These are phyloP conservation scores for Tribolium madens DNA, from an alignment of 1,140 invertebrate species.

Conservation along the genomic window DNA sequence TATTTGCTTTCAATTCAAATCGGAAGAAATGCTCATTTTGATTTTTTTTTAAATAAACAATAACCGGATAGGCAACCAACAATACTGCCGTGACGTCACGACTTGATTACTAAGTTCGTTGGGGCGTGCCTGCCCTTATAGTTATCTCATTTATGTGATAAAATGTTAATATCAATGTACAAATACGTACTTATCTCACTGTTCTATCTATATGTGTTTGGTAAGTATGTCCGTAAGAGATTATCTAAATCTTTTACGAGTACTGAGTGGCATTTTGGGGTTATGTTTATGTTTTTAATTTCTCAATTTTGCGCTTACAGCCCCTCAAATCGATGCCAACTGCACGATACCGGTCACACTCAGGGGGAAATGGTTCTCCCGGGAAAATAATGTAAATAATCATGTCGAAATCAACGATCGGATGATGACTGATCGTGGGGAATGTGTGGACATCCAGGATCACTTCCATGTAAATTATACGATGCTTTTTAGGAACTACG, in stretches of 20 bases:
- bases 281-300: constrained; percentile 39
- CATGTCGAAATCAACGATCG: constrained; percentile 85
- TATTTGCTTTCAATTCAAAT: too few species aligned
- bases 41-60: too few species aligned
- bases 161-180: constrained; percentile 25
- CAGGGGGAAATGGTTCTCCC: constrained; percentile 90
- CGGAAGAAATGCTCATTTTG: too few species aligned
- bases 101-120: not conserved
- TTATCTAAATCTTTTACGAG: not conserved
- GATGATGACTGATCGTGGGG: constrained; percentile 79
- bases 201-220: not conserved
- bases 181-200: not conserved
- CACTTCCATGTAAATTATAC: constrained; percentile 88
- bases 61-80: not conserved
- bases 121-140: constrained; percentile 31
- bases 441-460: constrained; percentile 78
- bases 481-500: constrained; percentile 79
- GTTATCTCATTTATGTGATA: constrained; percentile 16
- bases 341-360: constrained; percentile 81
- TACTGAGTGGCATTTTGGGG: not conserved
- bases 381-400: constrained; percentile 88
- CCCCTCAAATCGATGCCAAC: constrained; percentile 57
- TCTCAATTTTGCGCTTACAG: not conserved
- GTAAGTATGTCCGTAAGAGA: not conserved
- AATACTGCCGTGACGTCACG: not conserved